phyloP scores from a whole-genome alignment of 64 coral and sea anemone species.

The Orbicella faveolata region DNA sequence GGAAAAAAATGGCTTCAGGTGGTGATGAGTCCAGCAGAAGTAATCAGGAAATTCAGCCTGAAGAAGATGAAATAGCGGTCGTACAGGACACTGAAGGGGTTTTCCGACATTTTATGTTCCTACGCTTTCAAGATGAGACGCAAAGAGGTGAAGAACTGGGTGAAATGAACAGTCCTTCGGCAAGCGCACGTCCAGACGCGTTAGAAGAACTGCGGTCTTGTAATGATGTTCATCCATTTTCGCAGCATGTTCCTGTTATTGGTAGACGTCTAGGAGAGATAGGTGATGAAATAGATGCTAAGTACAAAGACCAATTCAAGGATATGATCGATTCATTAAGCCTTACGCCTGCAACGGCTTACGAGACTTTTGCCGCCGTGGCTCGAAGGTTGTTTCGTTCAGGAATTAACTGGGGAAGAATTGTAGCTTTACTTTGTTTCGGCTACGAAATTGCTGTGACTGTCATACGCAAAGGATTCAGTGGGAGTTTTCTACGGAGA shows the following conservation, averaged over 20 bases:
- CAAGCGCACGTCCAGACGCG: slow-evolving; percentile 79
- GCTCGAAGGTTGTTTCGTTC: slow-evolving; percentile 88
- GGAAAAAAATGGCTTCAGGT: slow-evolving; percentile 79
- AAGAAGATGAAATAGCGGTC: slow-evolving; percentile 68
- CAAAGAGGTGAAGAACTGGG: slow-evolving; percentile 57
- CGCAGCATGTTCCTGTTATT: slow-evolving; percentile 76
- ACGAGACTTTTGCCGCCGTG: slow-evolving; percentile 91
- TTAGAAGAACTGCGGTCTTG: slow-evolving; percentile 93
- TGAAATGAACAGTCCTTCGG: slow-evolving; percentile 61
- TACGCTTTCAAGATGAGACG: slow-evolving; percentile 80
- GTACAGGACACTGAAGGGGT: slow-evolving; percentile 78
- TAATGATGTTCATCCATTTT: slow-evolving; percentile 64
- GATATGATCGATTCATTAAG: slow-evolving; percentile 95
- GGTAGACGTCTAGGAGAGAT: slow-evolving; percentile 91
- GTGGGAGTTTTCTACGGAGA: slow-evolving; percentile 91
- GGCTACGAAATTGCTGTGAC: slow-evolving; percentile 91
- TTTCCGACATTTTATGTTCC: slow-evolving; percentile 91
- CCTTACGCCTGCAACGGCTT: slow-evolving; percentile 81
- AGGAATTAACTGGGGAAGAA: slow-evolving; percentile 93
- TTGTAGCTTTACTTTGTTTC: slow-evolving; percentile 92
- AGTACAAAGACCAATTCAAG: slow-evolving; percentile 96
- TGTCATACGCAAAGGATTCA: slow-evolving; percentile 91
- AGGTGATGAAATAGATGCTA: slow-evolving; percentile 96
- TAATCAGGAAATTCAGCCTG: slow-evolving; percentile 55
- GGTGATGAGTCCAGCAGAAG: slow-evolving; percentile 37